Percentiles rank a stretch among this genome's conserved stretches.
Evolutionary conservation across 2,888 invertebrate species (phyloP).

Genomic region (Scrobipalpa costella): DNA sequence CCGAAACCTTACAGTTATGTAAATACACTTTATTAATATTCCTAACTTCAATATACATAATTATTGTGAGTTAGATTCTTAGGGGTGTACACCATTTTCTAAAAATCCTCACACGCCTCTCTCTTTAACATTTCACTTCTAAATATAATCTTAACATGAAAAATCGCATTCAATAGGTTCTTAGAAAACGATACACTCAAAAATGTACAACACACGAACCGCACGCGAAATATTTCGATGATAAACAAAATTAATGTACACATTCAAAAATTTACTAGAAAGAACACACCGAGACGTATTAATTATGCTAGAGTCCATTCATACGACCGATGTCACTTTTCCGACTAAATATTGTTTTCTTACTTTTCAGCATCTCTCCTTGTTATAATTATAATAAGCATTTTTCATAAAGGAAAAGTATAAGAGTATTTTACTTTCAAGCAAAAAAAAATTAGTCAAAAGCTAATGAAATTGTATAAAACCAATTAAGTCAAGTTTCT

Average conservation of each 20-base stretch:
- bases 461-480: no score
- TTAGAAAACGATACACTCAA: slow-evolving; percentile 33
- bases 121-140: slow-evolving; percentile 24
- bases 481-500: no score
- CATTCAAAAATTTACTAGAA: slow-evolving; percentile 52
- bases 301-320: slow-evolving; percentile 38
- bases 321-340: slow-evolving; percentile 20
- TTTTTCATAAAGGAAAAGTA: no score
- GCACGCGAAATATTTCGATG: slow-evolving; percentile 43
- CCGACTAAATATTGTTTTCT: background rate
- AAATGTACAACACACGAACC: slow-evolving; percentile 31
- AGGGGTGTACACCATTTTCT: slow-evolving; percentile 31
- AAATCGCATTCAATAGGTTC: slow-evolving; percentile 27
- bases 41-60: slow-evolving; percentile 22
- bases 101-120: slow-evolving; percentile 28
- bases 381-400: background rate
- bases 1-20: background rate
- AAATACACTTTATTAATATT: slow-evolving; percentile 5
- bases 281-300: slow-evolving; percentile 64
- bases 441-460: no score
- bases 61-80: slow-evolving; percentile 23
- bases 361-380: background rate
- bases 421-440: no score
- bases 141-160: slow-evolving; percentile 25
- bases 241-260: slow-evolving; percentile 43